Percentiles rank a stretch among this genome's conserved stretches.
These are phyloP conservation scores for Andricus quercusramuli DNA, from an alignment of 2,888 invertebrate species.

Conservation along the genomic window DNA sequence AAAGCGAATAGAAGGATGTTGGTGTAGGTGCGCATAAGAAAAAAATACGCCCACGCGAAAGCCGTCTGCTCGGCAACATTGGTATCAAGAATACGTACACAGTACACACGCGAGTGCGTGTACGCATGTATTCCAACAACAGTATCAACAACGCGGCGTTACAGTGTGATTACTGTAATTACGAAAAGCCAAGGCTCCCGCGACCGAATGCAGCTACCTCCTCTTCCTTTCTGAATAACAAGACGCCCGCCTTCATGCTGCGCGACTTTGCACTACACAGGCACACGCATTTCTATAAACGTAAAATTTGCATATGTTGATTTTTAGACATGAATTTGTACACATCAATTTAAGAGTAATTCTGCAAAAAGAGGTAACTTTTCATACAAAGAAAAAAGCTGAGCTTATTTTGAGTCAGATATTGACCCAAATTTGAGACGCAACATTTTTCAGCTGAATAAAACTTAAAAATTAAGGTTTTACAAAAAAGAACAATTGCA, in stretches of 20 bases:
- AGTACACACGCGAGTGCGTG: slow-evolving; percentile 7
- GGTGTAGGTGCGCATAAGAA: slow-evolving; percentile 14
- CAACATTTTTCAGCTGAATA: no score
- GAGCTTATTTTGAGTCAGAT: no score
- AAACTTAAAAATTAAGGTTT: no score
- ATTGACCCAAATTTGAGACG: no score
- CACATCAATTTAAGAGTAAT: no score
- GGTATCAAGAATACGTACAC: slow-evolving; percentile 4
- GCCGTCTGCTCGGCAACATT: slow-evolving; percentile 13
- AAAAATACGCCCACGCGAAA: slow-evolving; percentile 21
- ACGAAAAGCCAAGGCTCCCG: slow-evolving; percentile 53
- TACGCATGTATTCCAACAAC: slow-evolving; percentile 25
- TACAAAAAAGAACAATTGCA: no score
- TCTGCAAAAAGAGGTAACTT: background rate
- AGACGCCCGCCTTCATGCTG: background rate
- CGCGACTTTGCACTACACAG: background rate
- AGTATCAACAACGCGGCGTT: slow-evolving; percentile 33
- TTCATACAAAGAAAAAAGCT: background rate
- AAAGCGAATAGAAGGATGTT: background rate
- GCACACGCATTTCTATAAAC: background rate
- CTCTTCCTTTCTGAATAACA: slow-evolving; percentile 45
- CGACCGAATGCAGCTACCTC: slow-evolving; percentile 45
- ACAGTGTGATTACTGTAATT: slow-evolving; percentile 52
- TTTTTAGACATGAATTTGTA: background rate
- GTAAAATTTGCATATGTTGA: background rate